These are phyloP conservation scores for Platysteira castanea DNA, from an alignment of 2,113 vertebrate genomes.

Conservation along the genomic window DNA sequence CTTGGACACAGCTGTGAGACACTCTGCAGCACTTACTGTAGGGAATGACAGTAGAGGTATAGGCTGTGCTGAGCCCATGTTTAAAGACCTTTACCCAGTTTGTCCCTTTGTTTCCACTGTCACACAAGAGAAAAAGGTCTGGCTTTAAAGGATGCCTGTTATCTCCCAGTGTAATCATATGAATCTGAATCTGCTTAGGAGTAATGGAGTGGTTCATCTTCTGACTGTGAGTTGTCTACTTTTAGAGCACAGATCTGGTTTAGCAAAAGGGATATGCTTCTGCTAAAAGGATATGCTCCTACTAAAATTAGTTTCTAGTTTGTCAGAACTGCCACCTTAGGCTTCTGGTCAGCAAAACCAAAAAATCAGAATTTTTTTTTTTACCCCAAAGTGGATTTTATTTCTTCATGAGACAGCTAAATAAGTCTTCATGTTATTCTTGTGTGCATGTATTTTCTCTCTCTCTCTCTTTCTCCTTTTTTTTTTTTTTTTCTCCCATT, in stretches of 20 bases:
- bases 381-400: not conserved
- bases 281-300: not conserved
- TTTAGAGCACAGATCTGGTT: not conserved
- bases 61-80: not conserved
- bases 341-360: not conserved
- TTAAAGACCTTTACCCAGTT: not conserved
- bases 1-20: not conserved
- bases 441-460: not conserved
- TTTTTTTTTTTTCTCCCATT: fast-evolving
- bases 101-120: not conserved
- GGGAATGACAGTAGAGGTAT: not conserved
- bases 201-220: not conserved
- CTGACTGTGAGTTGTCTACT: not conserved
- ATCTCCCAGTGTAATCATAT: not conserved
- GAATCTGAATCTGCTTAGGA: not conserved
- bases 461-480: fast-evolving
- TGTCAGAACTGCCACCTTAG: not conserved
- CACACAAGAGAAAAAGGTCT: not conserved
- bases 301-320: not conserved
- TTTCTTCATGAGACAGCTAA: not conserved
- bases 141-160: not conserved
- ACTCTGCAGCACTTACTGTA: not conserved
- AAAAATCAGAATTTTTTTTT: not conserved
- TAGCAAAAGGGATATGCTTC: not conserved
- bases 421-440: not conserved